Base-by-base conservation (phyloP, 2,888 invertebrate species). In the Mythimna loreyi region DNA sequence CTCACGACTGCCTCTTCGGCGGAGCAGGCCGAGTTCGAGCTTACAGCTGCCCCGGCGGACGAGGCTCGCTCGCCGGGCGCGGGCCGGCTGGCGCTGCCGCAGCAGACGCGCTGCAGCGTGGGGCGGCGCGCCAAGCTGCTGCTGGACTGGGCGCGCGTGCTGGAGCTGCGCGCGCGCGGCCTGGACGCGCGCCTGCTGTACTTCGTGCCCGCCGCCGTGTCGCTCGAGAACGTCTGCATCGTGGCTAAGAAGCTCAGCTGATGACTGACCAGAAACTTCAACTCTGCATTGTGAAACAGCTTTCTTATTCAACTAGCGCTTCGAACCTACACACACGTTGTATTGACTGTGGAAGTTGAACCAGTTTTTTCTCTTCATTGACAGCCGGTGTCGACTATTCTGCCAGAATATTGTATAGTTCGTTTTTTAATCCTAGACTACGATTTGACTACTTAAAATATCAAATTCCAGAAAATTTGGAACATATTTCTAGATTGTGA, bases 151-250 rank as follows among this genome's bases (percentile, higher is more conserved):
- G 98, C 98, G 1, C 96, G 98, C 50, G 92, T 97, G 62, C 89
- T 96, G 62, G 97, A 96, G 89, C 93, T 99, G 72, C 90, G 95
- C 68, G 91, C 92, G 6, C 84, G 93, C 63, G 97, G 97, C 9
- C 97, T 97, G 86, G 88, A 96, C 0, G 96, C 97, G 55, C 89
- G 93, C 7, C 93, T 98, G 57, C 95, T 97, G 83, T 96, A 96
- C 87, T 98, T 97, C 87, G 97, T 97, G 62, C 93, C 97, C 9
- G 86, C 92, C 5, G 91, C 94, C 25, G 96, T 98, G 13, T 98
- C 98, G 0, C 95, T 97, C 40, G 98, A 98, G 92, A 98, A 98
- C 94, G 96, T 98, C 62, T 98, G 98, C 87, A 96, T 98, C 63
- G 91, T 98, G 43, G 98, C 97, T 28, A 89, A 81, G 43, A 94